phyloP scores from a whole-genome alignment of 2,113 vertebrate genomes.

The Zosterops borbonicus region DNA sequence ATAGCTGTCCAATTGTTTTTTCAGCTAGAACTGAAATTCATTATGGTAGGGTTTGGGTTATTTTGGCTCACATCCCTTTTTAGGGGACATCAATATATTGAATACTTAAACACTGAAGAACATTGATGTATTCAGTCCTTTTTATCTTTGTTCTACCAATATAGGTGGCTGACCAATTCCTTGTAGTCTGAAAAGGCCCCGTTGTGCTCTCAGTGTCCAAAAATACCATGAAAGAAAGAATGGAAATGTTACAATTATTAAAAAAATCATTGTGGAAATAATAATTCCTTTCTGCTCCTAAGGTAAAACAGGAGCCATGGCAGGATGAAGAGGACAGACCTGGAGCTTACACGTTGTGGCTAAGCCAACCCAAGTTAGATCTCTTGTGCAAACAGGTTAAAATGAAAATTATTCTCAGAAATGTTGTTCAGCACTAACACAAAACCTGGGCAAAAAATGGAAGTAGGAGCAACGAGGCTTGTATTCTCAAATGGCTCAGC shows the following conservation, averaged over 20 bases:
- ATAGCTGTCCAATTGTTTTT: conserved; percentile 25
- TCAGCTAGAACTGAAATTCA: conserved; percentile 23
- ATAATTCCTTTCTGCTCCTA: background rate
- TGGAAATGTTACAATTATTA: background rate
- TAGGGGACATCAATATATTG: background rate
- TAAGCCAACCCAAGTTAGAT: background rate
- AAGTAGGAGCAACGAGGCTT: rapidly evolving
- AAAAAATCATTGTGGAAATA: background rate
- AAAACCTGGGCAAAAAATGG: background rate
- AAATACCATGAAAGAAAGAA: background rate
- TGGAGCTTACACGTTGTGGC: background rate
- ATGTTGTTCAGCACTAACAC: background rate
- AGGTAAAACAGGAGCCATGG: background rate
- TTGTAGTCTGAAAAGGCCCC: background rate
- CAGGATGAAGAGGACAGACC: background rate
- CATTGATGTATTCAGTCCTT: background rate
- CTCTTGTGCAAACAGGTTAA: background rate
- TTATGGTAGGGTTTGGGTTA: background rate
- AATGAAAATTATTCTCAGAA: background rate
- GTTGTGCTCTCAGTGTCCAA: background rate
- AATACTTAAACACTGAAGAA: conserved; percentile 20
- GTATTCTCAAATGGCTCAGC: background rate
- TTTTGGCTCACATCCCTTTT: background rate
- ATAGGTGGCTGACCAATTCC: background rate
- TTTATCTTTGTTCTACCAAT: background rate